Evolutionary conservation across 1,140 invertebrate genomes (phyloP).

Genomic region (Luehdorfia chinensis): DNA sequence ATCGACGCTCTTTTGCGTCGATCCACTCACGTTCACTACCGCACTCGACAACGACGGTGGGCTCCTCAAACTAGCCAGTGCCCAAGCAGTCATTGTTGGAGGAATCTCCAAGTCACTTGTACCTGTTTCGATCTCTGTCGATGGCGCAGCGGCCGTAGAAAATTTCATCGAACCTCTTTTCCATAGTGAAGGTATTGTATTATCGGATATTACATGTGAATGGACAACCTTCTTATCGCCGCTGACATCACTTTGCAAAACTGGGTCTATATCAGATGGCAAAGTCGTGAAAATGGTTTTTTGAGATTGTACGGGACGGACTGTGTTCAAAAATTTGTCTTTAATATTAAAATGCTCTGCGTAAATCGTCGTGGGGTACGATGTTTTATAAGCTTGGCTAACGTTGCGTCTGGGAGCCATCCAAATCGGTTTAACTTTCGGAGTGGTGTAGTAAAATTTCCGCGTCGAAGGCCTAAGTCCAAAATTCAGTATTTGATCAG

Average conservation of each 20-base stretch:
- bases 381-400: constrained; percentile 33
- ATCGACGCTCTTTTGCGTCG: constrained; percentile 48
- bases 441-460: constrained; percentile 58
- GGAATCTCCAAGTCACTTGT: constrained; percentile 58
- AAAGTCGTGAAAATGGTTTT: constrained; percentile 53
- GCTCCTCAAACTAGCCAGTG: constrained; percentile 54
- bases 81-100: constrained; percentile 64
- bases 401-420: constrained; percentile 54
- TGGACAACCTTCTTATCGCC: constrained; percentile 60
- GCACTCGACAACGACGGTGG: constrained; percentile 41
- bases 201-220: constrained; percentile 60
- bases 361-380: constrained; percentile 58
- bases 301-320: constrained; percentile 25
- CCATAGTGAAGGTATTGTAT: constrained; percentile 59
- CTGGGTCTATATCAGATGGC: constrained; percentile 65
- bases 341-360: constrained; percentile 69
- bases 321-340: constrained; percentile 42
- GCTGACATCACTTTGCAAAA: constrained; percentile 54
- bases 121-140: constrained; percentile 32
- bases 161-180: constrained; percentile 65
- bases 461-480: constrained; percentile 35
- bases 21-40: constrained; percentile 34
- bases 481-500: constrained; percentile 28
- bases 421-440: constrained; percentile 60
- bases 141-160: constrained; percentile 37